phyloP scores from a whole-genome alignment of 2,797 vertebrate species.

The Callimico goeldii region DNA sequence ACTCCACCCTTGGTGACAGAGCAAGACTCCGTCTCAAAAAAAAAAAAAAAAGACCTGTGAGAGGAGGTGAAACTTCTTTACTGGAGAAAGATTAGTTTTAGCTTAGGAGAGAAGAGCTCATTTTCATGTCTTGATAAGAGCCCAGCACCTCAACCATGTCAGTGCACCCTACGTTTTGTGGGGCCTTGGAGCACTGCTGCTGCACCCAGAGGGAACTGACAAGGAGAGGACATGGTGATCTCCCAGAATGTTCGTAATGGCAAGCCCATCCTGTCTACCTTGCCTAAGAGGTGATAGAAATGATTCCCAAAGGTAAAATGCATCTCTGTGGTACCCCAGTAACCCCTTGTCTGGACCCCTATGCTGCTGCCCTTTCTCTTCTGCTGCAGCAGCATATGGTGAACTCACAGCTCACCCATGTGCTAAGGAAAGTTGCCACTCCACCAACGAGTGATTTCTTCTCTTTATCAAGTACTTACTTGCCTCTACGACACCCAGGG shows the following conservation, averaged over 20 bases:
- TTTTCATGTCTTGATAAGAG: background rate
- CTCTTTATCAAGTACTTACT: background rate
- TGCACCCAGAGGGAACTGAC: background rate
- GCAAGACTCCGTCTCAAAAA: too few species aligned
- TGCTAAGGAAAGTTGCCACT: background rate
- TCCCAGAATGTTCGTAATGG: background rate
- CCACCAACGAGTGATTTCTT: background rate
- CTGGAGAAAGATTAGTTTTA: background rate
- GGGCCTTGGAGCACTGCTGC: background rate
- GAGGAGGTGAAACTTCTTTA: background rate
- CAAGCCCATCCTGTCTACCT: background rate
- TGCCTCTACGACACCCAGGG: background rate
- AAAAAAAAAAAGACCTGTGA: background rate
- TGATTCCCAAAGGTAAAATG: background rate
- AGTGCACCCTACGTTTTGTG: background rate
- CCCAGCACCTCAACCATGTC: background rate
- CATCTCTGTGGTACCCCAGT: fast-evolving
- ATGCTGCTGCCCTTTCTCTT: background rate
- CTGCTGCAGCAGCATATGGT: too few species aligned
- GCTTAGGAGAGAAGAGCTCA: background rate
- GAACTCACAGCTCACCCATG: background rate
- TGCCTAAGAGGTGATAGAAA: background rate
- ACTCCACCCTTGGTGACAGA: too few species aligned
- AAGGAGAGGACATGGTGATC: background rate
- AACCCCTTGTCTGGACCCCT: background rate